phyloP scores from a whole-genome alignment of 2,888 invertebrate genomes.

The Ischnura elegans region DNA sequence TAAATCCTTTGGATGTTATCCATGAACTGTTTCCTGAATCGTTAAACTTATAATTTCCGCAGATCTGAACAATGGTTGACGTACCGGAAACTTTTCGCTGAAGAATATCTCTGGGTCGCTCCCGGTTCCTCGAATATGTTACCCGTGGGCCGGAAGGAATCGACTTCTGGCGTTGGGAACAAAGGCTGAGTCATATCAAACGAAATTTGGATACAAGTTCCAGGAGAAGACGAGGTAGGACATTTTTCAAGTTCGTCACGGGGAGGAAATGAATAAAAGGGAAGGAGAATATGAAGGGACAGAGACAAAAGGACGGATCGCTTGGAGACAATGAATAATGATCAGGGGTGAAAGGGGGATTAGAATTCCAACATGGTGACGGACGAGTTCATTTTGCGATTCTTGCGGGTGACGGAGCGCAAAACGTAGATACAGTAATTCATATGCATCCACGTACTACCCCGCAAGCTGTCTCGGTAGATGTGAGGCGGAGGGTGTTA shows the following conservation, averaged over 20 bases:
- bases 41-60: background rate
- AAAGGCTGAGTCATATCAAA: background rate
- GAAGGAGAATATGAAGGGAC: background rate
- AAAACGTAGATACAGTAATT: no score
- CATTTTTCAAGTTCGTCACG: no score
- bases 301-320: background rate
- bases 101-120: background rate
- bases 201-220: background rate
- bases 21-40: no score
- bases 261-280: background rate
- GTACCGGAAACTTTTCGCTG: background rate
- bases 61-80: background rate
- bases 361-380: background rate
- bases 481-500: no score
- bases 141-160: background rate
- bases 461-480: no score
- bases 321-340: slow-evolving; percentile 23
- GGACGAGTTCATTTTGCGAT: background rate
- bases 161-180: background rate
- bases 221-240: background rate
- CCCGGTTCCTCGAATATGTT: background rate
- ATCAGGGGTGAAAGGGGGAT: background rate
- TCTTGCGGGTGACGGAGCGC: background rate
- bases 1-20: no score
- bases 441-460: no score